A percentile compares a stretch with the other conserved stretches of the same genome.
These are phyloP conservation scores for Oreochromis tanganicae DNA, from an alignment of 2,113 vertebrate genomes.

Conservation along the genomic window DNA sequence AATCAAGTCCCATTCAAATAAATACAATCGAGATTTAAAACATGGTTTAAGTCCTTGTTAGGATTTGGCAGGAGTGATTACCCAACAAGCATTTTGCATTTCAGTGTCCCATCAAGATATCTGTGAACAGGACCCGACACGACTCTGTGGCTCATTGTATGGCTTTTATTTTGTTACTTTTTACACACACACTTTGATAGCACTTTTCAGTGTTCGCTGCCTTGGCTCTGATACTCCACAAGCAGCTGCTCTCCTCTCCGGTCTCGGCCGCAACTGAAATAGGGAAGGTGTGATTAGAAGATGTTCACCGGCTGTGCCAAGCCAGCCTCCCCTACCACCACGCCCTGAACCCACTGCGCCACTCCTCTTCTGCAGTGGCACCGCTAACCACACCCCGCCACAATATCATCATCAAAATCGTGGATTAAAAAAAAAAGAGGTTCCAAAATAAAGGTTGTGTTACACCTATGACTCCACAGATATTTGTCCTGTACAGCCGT, in stretches of 20 bases:
- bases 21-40: background rate
- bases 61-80: background rate
- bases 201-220: background rate
- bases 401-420: background rate
- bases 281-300: background rate
- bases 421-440: background rate
- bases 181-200: background rate
- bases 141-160: background rate
- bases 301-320: background rate
- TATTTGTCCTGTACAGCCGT: background rate
- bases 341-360: background rate
- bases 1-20: background rate
- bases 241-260: background rate
- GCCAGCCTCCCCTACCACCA: background rate
- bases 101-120: background rate
- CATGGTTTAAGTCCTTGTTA: background rate
- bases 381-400: background rate
- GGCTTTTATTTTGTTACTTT: background rate
- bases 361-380: background rate
- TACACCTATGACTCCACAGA: background rate
- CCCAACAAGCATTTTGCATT: background rate
- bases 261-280: background rate
- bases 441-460: background rate
- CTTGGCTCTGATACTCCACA: background rate
- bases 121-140: background rate